A percentile compares a stretch with the other conserved stretches of the same genome.
Conservation (phyloP, 2,888 invertebrate genomes). For the Trilocha varians region DNA sequence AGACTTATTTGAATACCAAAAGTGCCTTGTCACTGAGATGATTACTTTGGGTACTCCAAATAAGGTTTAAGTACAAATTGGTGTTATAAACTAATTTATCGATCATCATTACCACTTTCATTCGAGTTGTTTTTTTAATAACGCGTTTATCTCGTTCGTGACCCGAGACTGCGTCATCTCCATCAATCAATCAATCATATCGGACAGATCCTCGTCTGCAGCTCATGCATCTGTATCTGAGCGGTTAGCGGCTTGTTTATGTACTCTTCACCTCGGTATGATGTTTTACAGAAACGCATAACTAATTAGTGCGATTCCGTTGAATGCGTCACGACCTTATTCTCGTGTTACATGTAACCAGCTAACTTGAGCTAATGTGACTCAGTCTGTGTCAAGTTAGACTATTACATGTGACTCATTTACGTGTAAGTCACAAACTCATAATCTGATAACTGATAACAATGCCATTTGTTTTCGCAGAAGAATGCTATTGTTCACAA, state of each 20-base stretch:
- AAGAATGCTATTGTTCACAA: background rate
- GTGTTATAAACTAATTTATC: too few species aligned
- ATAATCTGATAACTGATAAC: background rate
- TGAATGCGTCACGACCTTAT: slow-evolving; percentile 53
- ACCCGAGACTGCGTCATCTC: slow-evolving; percentile 29
- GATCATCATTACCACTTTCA: background rate
- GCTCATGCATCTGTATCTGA: slow-evolving; percentile 1
- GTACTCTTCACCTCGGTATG: background rate
- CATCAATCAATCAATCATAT: slow-evolving; percentile 31
- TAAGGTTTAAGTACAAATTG: too few species aligned
- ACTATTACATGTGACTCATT: slow-evolving; percentile 50
- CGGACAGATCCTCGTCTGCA: background rate
- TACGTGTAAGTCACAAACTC: slow-evolving; percentile 5
- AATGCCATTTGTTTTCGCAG: background rate
- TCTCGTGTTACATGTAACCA: slow-evolving; percentile 34
- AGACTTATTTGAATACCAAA: too few species aligned
- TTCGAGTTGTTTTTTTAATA: slow-evolving; percentile 24
- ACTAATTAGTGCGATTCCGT: background rate
- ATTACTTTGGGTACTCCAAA: too few species aligned
- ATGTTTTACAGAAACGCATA: background rate
- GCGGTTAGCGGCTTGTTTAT: background rate
- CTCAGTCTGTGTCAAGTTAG: slow-evolving; percentile 38
- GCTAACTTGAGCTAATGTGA: slow-evolving; percentile 39
- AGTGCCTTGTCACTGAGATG: too few species aligned
- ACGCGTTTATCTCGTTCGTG: slow-evolving; percentile 27